These are phyloP conservation scores for Oreochromis mossambicus DNA, from an alignment of 2,797 vertebrate genomes.

Conservation along the genomic window DNA sequence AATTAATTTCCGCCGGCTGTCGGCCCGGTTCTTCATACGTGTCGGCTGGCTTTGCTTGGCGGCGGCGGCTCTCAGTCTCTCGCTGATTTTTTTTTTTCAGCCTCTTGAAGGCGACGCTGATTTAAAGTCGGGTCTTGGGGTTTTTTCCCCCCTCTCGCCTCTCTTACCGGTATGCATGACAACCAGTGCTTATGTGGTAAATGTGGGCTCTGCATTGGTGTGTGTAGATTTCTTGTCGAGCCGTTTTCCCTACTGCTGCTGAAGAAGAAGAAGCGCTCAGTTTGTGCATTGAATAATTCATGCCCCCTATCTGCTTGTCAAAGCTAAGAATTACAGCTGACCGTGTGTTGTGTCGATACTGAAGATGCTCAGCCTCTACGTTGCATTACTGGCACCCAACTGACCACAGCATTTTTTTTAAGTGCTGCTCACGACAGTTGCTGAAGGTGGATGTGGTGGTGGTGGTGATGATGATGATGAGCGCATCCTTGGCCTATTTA, in stretches of 20 bases:
- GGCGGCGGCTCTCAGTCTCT: slow-evolving; percentile 20
- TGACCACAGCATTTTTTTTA: slow-evolving; percentile 52
- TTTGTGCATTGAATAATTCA: slow-evolving; percentile 77
- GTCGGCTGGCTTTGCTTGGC: slow-evolving; percentile 37
- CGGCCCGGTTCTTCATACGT: slow-evolving; percentile 50
- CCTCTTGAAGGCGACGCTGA: slow-evolving; percentile 49
- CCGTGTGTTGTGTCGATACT: slow-evolving; percentile 42
- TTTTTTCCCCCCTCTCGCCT: not conserved
- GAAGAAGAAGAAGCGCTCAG: slow-evolving; percentile 44
- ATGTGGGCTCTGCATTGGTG: slow-evolving; percentile 27
- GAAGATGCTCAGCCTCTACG: slow-evolving; percentile 39
- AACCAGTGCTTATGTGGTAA: not conserved
- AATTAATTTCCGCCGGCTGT: slow-evolving; percentile 34
- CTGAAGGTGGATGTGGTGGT: slow-evolving; percentile 35
- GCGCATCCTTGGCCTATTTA: slow-evolving; percentile 51
- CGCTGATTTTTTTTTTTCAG: slow-evolving; percentile 1
- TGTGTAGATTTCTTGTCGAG: slow-evolving; percentile 39
- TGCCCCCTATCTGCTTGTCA: slow-evolving; percentile 61
- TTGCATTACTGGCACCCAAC: slow-evolving; percentile 55
- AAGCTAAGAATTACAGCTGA: slow-evolving; percentile 64
- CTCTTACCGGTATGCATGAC: not conserved
- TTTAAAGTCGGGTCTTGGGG: slow-evolving; percentile 28
- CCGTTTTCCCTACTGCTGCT: not conserved
- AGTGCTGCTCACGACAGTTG: slow-evolving; percentile 63
- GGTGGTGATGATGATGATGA: slow-evolving; percentile 12